phyloP scores from a whole-genome alignment of 2,113 vertebrate species.

The Okapia johnstoni region DNA sequence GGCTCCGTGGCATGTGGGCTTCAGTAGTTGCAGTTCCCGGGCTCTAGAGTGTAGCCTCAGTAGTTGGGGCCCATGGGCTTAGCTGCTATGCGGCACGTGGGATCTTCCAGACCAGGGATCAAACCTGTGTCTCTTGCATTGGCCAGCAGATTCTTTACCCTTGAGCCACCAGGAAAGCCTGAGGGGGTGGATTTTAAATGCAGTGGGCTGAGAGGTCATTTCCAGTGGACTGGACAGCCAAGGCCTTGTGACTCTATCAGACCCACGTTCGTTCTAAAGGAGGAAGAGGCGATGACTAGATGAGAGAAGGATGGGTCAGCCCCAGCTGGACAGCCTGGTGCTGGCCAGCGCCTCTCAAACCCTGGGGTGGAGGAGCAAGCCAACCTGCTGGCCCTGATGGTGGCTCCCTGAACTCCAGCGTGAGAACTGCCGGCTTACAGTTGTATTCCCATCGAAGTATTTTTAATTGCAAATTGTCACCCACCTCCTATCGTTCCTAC shows the following conservation, averaged over 20 bases:
- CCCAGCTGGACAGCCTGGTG: rapidly evolving
- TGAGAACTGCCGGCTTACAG: background rate
- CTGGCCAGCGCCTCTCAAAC: rapidly evolving
- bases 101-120: background rate
- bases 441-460: background rate
- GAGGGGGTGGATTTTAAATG: background rate
- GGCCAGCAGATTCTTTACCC: background rate
- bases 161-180: background rate
- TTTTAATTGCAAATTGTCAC: background rate
- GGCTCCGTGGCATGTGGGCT: background rate
- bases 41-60: background rate
- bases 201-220: background rate
- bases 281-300: background rate
- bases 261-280: background rate
- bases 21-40: background rate
- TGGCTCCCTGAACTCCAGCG: background rate
- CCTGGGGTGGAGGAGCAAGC: rapidly evolving
- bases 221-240: background rate
- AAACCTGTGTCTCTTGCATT: background rate
- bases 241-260: background rate
- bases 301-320: background rate
- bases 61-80: background rate
- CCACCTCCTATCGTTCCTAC: rapidly evolving
- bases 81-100: background rate
- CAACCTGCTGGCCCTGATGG: background rate